Base-by-base conservation (phyloP, 2,113 vertebrate genomes). In the Guaruba guarouba region DNA sequence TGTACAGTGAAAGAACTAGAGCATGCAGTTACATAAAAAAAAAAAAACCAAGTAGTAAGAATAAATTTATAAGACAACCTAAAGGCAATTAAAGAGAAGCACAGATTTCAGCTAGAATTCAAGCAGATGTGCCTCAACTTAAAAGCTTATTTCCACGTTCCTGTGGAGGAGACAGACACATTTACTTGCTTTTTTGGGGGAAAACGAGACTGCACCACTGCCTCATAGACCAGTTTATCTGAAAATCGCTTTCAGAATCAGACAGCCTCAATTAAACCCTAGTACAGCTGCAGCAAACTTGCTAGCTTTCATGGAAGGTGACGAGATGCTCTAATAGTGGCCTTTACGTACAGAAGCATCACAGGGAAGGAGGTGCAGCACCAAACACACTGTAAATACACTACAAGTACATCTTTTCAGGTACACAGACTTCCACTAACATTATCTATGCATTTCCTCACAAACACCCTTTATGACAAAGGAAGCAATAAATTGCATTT, bases 121-220 rank as follows among this genome's bases (percentile, higher is more conserved):
- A 29, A 74, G 54, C 0, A 1, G 24, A 39, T 7, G 15, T 0
- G 3, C 54, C 51, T 87, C 25, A 46, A 28, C 5, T 62, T 31
- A 28, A 7, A 48, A 74, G 5, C 18, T 31, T 61, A 14, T 33
- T 71, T 61, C 18, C 43, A 43, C 1, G 0, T 4, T 83, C 51
- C 51, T 68, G 39, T 61, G 49, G 52, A 76, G 52, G 19, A 54
- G 28, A 48, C 43, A 63, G 66, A 8, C 29, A 44, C n/a, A 63
- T 24, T 59, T 54, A 63, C 57, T 49, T 68, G 24, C 10, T 33
- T 51, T 29, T 35, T n/a, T 19, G 1, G 13, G 37, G 39, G 39
- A 68, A 69, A 46, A 23, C 0, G 6, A 70, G 19, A 41, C 64
- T 3, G 2, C 12, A n/a, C 5, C 44, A 46, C 61, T 23, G 24